These are phyloP conservation scores for Drosophila conformis DNA, from an alignment of 2,888 invertebrate species.

Conservation along the genomic window DNA sequence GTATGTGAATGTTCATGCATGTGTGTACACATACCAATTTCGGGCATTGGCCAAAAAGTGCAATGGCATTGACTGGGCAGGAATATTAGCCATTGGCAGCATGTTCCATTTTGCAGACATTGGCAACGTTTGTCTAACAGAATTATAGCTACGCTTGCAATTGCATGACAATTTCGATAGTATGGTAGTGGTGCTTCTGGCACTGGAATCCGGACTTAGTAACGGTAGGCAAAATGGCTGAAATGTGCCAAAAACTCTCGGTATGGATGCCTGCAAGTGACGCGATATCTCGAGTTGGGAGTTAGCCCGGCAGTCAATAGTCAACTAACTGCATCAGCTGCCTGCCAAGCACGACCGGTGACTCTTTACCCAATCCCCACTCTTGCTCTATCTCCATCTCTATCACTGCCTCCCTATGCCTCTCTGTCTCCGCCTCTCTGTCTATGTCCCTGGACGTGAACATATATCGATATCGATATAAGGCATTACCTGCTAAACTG, in stretches of 20 bases:
- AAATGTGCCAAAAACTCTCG: constrained; percentile 72
- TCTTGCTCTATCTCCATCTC: constrained; percentile 12
- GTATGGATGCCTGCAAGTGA: constrained; percentile 66
- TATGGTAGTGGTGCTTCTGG: constrained; percentile 17
- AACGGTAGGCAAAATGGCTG: constrained; percentile 39
- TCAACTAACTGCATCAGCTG: constrained; percentile 76
- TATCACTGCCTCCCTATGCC: not conserved
- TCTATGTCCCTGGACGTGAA: constrained; percentile 23
- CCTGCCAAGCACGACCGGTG: constrained; percentile 62
- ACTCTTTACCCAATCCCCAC: constrained; percentile 28
- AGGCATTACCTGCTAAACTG: constrained; percentile 82
- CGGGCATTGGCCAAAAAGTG: constrained; percentile 54
- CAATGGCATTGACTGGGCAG: constrained; percentile 48
- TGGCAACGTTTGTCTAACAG: constrained; percentile 73
- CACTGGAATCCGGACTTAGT: constrained; percentile 26
- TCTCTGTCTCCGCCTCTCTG: constrained; percentile 4
- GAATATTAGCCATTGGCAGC: constrained; percentile 70
- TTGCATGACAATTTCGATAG: constrained; percentile 39
- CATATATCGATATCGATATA: constrained; percentile 72
- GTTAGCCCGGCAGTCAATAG: constrained; percentile 69
- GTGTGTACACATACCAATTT: constrained; percentile 63
- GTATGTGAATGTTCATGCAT: constrained; percentile 11
- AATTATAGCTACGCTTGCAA: constrained; percentile 66
- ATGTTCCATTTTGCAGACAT: constrained; percentile 69
- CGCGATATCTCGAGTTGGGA: constrained; percentile 67